Percentiles rank a stretch among this genome's conserved stretches.
phyloP scores from a whole-genome alignment of 2,888 invertebrate genomes.

The Cephus pulcher region DNA sequence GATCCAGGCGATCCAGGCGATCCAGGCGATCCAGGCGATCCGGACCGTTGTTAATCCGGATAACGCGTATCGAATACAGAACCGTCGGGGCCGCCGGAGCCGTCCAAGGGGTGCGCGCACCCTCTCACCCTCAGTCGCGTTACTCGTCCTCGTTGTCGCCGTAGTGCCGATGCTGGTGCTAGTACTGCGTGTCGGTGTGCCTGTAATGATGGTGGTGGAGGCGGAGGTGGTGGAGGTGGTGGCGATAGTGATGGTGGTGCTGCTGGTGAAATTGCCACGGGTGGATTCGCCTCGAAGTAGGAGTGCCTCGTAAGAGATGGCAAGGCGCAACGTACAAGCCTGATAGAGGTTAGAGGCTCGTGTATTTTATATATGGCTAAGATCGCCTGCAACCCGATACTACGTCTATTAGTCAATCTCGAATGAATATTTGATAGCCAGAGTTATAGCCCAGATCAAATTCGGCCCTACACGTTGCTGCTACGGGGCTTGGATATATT shows the following conservation, averaged over 20 bases:
- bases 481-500: no score
- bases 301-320: no score
- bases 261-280: no score
- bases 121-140: background rate
- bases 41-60: slow-evolving; percentile 28
- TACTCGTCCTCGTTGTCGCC: background rate
- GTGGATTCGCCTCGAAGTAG: no score
- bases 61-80: slow-evolving; percentile 29
- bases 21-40: slow-evolving; percentile 11
- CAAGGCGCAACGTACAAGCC: no score
- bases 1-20: slow-evolving; percentile 4
- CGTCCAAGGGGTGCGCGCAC: background rate
- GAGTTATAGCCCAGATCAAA: slow-evolving; percentile 53
- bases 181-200: no score
- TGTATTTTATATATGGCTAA: background rate
- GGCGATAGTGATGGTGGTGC: no score
- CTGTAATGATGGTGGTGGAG: no score
- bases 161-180: no score
- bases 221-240: no score
- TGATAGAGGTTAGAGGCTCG: background rate
- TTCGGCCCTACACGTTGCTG: slow-evolving; percentile 27
- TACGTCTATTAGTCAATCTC: slow-evolving; percentile 54
- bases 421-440: slow-evolving; percentile 54
- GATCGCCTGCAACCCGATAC: slow-evolving; percentile 29
- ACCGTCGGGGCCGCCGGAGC: slow-evolving; percentile 10